Evolutionary conservation across 2,888 invertebrate genomes (phyloP).

Genomic region (Pammene fasciana): DNA sequence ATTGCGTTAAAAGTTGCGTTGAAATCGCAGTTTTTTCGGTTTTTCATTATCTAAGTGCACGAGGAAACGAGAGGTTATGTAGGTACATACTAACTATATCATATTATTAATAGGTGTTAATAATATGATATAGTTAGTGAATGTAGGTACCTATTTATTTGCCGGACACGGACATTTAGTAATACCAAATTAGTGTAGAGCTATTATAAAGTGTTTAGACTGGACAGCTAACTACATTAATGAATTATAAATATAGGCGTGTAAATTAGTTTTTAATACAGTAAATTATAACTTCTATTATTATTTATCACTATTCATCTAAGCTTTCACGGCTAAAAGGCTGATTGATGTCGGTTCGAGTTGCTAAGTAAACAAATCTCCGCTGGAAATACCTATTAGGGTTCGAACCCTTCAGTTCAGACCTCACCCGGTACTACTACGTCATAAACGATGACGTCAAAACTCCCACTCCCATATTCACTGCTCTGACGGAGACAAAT

Average conservation of each 20-base stretch:
- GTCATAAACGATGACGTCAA: constrained; percentile 12
- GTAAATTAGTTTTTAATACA: constrained; percentile 22
- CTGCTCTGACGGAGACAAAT: constrained; percentile 2
- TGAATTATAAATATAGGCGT: constrained; percentile 11
- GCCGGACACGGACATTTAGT: background rate
- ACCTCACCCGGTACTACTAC: constrained; percentile 19
- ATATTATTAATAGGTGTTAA: too few relatives aligned
- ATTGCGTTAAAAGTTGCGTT: background rate
- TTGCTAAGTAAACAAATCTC: constrained; percentile 37
- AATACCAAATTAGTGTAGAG: background rate
- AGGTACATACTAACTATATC: too few relatives aligned
- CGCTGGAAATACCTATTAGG: constrained; percentile 32
- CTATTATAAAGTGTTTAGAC: constrained; percentile 26
- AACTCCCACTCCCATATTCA: constrained; percentile 15
- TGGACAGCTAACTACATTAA: background rate
- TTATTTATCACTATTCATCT: background rate
- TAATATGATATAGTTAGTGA: background rate
- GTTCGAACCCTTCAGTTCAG: constrained; percentile 29
- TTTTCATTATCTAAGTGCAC: constrained; percentile 7
- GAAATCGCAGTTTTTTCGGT: background rate
- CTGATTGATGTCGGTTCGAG: constrained; percentile 28
- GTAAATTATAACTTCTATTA: constrained; percentile 3
- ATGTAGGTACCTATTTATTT: background rate
- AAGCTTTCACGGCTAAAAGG: constrained; percentile 31
- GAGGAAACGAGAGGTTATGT: background rate